Evolutionary conservation across 2,797 vertebrate species (phyloP).

Genomic region (Neoniphon sammara): DNA sequence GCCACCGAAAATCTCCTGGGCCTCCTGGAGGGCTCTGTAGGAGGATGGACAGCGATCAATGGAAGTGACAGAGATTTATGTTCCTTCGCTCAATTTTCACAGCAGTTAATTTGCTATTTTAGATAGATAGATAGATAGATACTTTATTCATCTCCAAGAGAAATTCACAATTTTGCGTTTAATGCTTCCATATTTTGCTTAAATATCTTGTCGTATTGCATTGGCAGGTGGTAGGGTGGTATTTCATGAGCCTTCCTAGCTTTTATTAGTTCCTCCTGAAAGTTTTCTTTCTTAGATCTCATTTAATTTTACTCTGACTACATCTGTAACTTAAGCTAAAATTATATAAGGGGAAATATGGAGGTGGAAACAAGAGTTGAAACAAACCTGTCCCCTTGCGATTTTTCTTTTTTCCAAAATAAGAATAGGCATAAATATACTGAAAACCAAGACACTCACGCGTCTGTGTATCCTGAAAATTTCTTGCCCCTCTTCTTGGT

Average conservation of each 20-base stretch:
- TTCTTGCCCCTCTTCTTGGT: constrained; percentile 98
- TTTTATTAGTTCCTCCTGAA: background rate
- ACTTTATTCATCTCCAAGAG: too few relatives aligned
- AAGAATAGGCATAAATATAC: background rate
- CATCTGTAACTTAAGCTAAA: background rate
- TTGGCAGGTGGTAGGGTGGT: background rate
- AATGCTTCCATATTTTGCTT: background rate
- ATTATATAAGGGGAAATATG: background rate
- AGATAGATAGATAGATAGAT: too few relatives aligned
- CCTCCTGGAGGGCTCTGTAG: constrained; percentile 94
- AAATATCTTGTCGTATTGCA: background rate
- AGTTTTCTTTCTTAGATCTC: background rate
- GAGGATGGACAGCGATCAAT: background rate
- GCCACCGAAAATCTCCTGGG: constrained; percentile 98
- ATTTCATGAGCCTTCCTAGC: background rate
- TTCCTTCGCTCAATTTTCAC: background rate
- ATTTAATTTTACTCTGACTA: background rate
- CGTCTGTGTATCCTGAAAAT: constrained; percentile 96
- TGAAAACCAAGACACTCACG: constrained; percentile 84
- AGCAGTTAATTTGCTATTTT: background rate
- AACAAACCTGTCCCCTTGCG: background rate
- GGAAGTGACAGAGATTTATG: background rate
- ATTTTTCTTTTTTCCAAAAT: background rate
- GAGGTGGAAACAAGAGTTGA: background rate
- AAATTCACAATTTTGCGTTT: too few relatives aligned